Evolutionary conservation across 2,888 invertebrate species (phyloP).

Genomic region (Eurois occulta): DNA sequence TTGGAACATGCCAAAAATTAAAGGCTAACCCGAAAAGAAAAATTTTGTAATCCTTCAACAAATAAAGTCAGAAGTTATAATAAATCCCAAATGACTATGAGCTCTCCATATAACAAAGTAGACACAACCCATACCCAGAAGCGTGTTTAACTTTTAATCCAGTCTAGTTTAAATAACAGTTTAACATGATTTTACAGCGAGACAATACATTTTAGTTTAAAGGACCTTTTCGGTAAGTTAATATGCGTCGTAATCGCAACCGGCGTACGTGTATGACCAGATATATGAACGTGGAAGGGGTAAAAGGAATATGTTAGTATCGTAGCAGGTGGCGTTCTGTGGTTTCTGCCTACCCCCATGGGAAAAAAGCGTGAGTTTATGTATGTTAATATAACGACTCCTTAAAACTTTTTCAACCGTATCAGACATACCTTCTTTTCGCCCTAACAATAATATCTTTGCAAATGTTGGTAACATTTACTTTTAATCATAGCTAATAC

Average conservation of each 20-base stretch:
- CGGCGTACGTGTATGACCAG: neutral
- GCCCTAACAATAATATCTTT: slow-evolving; percentile 6
- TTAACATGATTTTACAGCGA: neutral
- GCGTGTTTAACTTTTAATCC: neutral
- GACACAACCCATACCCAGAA: too few relatives aligned
- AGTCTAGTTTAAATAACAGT: neutral
- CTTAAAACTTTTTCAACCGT: neutral
- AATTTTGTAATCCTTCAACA: neutral
- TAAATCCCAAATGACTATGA: neutral
- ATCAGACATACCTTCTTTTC: neutral
- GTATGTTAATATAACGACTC: neutral
- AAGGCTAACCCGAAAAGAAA: neutral
- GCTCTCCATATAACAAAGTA: neutral
- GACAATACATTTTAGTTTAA: neutral
- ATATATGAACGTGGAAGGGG: neutral
- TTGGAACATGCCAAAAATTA: slow-evolving; percentile 33
- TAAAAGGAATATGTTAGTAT: neutral
- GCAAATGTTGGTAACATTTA: slow-evolving; percentile 26
- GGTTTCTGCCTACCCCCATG: neutral
- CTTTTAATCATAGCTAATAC: slow-evolving; percentile 47
- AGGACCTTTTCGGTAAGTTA: neutral
- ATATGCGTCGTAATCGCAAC: too few relatives aligned
- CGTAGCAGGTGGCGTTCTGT: neutral
- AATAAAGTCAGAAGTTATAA: neutral
- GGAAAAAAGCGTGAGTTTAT: neutral